A percentile compares a stretch with the other conserved stretches of the same genome.
Conservation (phyloP, 2,113 vertebrate species). For the Lichenostomus cassidix region DNA sequence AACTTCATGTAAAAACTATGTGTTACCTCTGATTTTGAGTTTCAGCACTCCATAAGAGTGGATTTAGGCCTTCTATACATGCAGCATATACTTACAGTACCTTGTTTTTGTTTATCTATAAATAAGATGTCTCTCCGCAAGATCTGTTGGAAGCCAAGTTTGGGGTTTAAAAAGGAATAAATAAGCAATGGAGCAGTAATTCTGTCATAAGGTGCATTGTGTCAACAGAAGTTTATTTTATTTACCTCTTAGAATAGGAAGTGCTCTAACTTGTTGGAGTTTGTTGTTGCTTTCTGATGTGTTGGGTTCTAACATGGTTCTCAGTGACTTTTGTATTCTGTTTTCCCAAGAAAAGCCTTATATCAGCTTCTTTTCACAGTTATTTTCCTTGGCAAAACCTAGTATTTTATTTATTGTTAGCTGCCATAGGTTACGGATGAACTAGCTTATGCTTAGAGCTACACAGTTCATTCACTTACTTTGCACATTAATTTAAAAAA, state of each 20-base stretch:
- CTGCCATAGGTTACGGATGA: neutral
- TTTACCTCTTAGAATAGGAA: conserved; percentile 7
- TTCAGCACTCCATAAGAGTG: neutral
- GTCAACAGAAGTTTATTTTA: conserved; percentile 32
- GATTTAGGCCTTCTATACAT: neutral
- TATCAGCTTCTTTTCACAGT: neutral
- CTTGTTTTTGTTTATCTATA: conserved; percentile 7
- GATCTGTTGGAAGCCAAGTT: conserved; percentile 25
- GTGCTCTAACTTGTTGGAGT: neutral
- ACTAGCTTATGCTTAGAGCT: neutral
- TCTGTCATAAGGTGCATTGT: conserved; percentile 31
- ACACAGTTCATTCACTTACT: neutral
- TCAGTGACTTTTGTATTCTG: neutral
- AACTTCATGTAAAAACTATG: neutral
- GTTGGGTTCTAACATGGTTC: neutral
- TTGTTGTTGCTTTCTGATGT: neutral
- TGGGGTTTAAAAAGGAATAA: conserved; percentile 4
- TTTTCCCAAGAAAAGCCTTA: neutral
- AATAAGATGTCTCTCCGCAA: neutral
- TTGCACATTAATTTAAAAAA: neutral
- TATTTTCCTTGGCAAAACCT: neutral
- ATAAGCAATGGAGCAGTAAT: conserved; percentile 5
- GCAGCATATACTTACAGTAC: neutral
- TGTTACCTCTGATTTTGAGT: neutral
- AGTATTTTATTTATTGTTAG: neutral